Evolutionary conservation across 2,113 vertebrate genomes (phyloP).

Genomic region (Lanius collurio): DNA sequence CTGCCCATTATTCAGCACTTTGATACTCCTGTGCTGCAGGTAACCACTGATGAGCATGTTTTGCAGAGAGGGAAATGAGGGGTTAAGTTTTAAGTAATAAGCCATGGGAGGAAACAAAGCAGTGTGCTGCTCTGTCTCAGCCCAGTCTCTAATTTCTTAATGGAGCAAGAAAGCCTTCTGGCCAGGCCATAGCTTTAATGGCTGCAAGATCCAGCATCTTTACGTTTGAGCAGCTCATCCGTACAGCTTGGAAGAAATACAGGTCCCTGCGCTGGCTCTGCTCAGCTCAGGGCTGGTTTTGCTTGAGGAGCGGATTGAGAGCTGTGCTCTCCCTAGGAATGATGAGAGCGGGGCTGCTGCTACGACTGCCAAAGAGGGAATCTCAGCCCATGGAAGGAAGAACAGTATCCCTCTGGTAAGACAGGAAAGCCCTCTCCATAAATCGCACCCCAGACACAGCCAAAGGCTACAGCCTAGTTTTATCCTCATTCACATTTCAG

Average conservation of each 20-base stretch:
- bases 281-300: not conserved
- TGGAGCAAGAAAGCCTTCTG: not conserved
- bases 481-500: not conserved
- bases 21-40: not conserved
- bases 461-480: not conserved
- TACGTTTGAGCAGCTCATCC: not conserved
- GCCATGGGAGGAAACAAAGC: not conserved
- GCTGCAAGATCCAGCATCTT: not conserved
- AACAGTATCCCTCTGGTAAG: not conserved
- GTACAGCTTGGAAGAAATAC: not conserved
- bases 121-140: not conserved
- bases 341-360: not conserved
- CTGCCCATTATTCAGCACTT: not conserved
- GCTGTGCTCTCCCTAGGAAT: not conserved
- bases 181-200: not conserved
- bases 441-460: not conserved
- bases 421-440: not conserved
- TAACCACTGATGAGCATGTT: not conserved
- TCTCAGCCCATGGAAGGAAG: not conserved
- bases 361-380: not conserved
- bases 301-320: not conserved
- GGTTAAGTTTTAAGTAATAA: not conserved
- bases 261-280: not conserved
- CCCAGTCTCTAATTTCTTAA: not conserved
- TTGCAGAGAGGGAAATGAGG: not conserved